Percentiles rank a stretch among this genome's conserved stretches.
These are phyloP conservation scores for Anguilla pacifica DNA, from an alignment of 2,797 vertebrate species.

Conservation along the genomic window DNA sequence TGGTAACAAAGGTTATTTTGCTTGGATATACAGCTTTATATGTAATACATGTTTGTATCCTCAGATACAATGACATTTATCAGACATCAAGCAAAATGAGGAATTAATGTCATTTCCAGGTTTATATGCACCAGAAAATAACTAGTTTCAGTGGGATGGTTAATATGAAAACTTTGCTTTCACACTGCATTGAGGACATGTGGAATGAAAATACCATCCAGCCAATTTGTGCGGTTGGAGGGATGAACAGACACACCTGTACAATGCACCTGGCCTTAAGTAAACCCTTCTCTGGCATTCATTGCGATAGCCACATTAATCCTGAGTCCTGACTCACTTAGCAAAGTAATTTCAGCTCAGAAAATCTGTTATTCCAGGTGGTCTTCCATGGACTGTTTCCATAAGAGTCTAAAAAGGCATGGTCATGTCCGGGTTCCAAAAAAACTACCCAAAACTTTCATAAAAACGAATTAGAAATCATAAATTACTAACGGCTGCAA, in stretches of 20 bases:
- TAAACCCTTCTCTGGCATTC: neutral
- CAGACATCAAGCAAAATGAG: no score
- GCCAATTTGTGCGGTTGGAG: neutral
- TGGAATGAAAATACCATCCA: neutral
- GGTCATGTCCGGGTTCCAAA: neutral
- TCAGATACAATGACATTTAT: no score
- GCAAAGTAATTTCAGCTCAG: neutral
- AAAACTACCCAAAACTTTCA: neutral
- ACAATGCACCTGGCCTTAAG: neutral
- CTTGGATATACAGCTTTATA: no score
- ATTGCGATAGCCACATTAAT: neutral
- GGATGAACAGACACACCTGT: neutral
- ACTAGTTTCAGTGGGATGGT: neutral
- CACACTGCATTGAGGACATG: neutral
- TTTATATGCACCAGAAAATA: neutral
- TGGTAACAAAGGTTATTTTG: no score
- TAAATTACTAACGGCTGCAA: no score
- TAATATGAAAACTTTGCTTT: neutral
- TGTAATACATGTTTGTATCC: no score
- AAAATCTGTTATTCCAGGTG: neutral
- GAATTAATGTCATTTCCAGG: no score
- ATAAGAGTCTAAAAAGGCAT: neutral
- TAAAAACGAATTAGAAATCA: no score
- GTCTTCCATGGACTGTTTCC: neutral
- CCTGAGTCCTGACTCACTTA: neutral